phyloP scores from a whole-genome alignment of 2,888 invertebrate genomes.

The Dryobota labecula region DNA sequence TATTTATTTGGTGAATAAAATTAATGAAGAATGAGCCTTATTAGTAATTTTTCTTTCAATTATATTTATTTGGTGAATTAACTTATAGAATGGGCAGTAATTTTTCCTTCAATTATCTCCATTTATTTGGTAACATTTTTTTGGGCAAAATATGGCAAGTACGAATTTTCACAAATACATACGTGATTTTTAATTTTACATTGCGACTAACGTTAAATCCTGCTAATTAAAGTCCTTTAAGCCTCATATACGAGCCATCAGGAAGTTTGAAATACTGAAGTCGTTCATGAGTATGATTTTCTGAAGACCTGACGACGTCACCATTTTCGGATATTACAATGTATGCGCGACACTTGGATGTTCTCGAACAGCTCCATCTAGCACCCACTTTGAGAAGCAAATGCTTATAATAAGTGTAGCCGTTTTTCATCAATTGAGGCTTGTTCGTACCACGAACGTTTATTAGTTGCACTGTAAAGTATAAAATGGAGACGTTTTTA shows the following conservation, averaged over 20 bases:
- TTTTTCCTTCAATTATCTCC: background rate
- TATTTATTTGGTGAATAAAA: background rate
- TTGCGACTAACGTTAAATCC: too few relatives aligned
- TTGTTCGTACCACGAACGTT: slow-evolving; percentile 25
- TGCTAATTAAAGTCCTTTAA: background rate
- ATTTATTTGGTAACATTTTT: background rate
- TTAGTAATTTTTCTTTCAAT: too few relatives aligned
- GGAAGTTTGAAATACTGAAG: background rate
- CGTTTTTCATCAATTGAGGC: slow-evolving; percentile 36
- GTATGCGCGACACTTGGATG: slow-evolving; percentile 64
- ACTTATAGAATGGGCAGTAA: background rate
- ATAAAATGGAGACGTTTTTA: slow-evolving; percentile 1
- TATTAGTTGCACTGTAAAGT: slow-evolving; percentile 46
- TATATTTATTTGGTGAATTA: too few relatives aligned
- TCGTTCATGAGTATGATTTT: slow-evolving; percentile 21
- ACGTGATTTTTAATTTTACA: too few relatives aligned
- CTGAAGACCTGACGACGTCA: slow-evolving; percentile 13
- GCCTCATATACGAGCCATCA: slow-evolving; percentile 21
- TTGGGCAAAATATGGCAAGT: background rate
- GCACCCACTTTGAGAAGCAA: slow-evolving; percentile 50
- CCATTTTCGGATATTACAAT: slow-evolving; percentile 45
- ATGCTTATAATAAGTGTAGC: slow-evolving; percentile 67
- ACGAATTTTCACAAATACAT: background rate
- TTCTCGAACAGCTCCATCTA: slow-evolving; percentile 68
- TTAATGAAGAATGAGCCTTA: background rate